phyloP scores from a whole-genome alignment of 2,113 vertebrate species.

The Odobenus rosmarus region DNA sequence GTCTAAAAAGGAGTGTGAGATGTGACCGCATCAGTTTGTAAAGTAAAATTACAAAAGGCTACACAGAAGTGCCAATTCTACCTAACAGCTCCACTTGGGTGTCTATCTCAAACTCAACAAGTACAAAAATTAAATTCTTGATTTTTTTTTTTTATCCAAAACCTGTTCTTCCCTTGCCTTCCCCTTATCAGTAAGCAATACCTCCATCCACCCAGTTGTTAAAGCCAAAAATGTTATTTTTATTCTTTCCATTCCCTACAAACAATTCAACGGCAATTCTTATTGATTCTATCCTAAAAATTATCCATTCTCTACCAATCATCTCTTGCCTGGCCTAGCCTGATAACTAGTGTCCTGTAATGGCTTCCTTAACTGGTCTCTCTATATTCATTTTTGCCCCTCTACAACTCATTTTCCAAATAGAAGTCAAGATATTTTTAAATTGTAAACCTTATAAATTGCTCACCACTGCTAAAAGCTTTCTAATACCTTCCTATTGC shows the following conservation, averaged over 20 bases:
- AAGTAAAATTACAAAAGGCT: not conserved
- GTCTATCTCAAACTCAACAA: not conserved
- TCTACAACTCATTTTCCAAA: not conserved
- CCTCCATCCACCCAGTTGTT: not conserved
- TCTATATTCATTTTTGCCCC: not conserved
- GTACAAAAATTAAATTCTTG: constrained; percentile 2
- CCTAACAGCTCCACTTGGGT: not conserved
- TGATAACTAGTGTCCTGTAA: not conserved
- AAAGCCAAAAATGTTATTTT: not conserved
- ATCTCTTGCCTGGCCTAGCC: not conserved
- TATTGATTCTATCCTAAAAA: not conserved
- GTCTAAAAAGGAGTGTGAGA: not conserved
- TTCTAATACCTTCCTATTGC: not conserved
- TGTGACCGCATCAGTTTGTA: not conserved
- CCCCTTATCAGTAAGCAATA: not conserved
- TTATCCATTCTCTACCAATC: not conserved
- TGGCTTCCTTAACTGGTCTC: not conserved
- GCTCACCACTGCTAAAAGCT: not conserved
- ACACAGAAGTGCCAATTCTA: not conserved
- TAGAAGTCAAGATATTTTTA: not conserved
- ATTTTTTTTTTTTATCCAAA: not conserved
- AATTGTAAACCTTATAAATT: constrained; percentile 25
- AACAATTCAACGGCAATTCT: not conserved
- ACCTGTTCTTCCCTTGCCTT: not conserved
- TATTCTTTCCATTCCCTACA: not conserved